Conservation (phyloP, 2,113 vertebrate species). For the Ctenodactylus gundi region DNA sequence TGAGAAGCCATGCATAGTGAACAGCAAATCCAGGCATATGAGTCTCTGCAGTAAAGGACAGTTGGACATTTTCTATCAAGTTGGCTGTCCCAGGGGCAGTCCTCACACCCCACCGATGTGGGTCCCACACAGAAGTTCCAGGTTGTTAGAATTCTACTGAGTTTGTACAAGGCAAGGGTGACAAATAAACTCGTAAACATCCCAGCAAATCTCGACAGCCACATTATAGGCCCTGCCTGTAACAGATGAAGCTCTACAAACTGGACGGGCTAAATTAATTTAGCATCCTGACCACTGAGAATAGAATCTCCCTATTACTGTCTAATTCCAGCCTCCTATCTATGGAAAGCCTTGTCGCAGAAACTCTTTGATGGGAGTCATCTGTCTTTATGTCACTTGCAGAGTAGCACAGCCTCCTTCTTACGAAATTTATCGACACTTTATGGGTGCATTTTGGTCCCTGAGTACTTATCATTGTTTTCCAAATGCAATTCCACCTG, state of each 20-base stretch:
- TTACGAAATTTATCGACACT: constrained; percentile 86
- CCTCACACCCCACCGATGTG: background rate
- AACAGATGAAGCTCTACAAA: constrained; percentile 82
- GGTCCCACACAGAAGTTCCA: background rate
- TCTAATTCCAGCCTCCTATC: constrained; percentile 85
- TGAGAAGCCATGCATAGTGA: background rate
- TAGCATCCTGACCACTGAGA: constrained; percentile 78
- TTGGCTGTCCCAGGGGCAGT: background rate
- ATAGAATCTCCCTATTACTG: constrained; percentile 84
- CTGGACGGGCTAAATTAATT: constrained; percentile 85
- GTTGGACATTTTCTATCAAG: background rate
- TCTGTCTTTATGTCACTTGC: constrained; percentile 85
- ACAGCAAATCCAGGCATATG: background rate
- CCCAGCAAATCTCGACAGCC: constrained; percentile 81
- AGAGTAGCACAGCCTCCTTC: constrained; percentile 82
- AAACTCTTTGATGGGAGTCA: constrained; percentile 82
- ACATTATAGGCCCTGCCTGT: constrained; percentile 78
- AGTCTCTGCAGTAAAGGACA: background rate
- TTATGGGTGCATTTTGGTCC: constrained; percentile 84
- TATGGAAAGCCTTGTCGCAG: constrained; percentile 84
- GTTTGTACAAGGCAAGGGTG: constrained; percentile 26
- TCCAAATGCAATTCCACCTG: constrained; percentile 86
- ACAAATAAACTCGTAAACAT: constrained; percentile 77
- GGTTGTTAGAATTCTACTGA: constrained; percentile 71
- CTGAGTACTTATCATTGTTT: constrained; percentile 84